Conservation (phyloP, 2,888 invertebrate species). For the Pecten maximus region DNA sequence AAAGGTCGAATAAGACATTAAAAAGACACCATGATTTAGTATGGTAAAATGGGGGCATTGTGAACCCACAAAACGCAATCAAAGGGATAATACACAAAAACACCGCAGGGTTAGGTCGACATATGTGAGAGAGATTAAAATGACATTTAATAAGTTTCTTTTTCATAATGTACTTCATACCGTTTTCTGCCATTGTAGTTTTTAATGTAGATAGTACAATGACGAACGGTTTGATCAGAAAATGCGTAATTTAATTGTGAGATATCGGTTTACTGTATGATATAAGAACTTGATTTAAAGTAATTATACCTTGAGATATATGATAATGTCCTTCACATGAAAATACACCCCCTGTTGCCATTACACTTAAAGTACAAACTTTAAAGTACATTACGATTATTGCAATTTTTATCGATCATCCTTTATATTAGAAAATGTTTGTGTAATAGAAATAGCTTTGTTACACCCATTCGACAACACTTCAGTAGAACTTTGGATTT, state of each 20-base stretch:
- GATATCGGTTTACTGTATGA: neutral
- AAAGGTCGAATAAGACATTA: neutral
- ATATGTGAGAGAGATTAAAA: neutral
- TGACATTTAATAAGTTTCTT: neutral
- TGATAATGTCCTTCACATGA: neutral
- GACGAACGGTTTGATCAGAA: neutral
- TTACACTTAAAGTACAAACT: neutral
- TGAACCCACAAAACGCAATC: neutral
- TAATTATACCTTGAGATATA: neutral
- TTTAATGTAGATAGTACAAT: neutral
- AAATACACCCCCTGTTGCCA: neutral
- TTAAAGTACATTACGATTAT: neutral
- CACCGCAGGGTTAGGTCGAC: neutral
- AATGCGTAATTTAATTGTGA: neutral
- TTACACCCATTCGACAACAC: too few relatives aligned
- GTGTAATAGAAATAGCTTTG: too few relatives aligned
- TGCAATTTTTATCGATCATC: neutral
- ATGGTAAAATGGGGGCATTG: neutral
- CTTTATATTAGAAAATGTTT: too few relatives aligned
- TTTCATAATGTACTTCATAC: neutral
- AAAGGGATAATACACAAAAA: neutral
- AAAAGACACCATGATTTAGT: neutral
- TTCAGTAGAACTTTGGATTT: too few relatives aligned
- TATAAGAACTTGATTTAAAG: neutral
- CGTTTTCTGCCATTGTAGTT: neutral